Percentiles rank a stretch among this genome's conserved stretches.
Conservation (phyloP, 2,113 vertebrate genomes). For the Coturnix japonica region DNA sequence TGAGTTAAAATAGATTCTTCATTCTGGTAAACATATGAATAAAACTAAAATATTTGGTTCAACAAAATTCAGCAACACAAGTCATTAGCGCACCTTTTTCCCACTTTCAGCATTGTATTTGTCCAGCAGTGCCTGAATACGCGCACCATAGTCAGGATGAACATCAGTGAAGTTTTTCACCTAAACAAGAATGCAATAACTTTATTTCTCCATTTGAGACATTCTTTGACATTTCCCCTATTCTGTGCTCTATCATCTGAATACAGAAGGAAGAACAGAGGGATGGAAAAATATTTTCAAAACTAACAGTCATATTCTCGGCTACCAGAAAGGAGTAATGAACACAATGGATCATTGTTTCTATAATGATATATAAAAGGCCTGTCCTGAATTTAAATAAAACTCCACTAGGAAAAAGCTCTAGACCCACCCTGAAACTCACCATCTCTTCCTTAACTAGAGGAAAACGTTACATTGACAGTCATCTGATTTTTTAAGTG, state of each 20-base stretch:
- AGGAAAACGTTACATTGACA: not conserved
- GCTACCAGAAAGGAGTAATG: not conserved
- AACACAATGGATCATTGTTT: not conserved
- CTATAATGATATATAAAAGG: not conserved
- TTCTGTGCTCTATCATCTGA: not conserved
- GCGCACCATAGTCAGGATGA: slow-evolving; percentile 85
- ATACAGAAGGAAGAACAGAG: not conserved
- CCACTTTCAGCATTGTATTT: slow-evolving; percentile 81
- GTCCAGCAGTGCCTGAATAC: slow-evolving; percentile 84
- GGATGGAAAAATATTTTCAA: not conserved
- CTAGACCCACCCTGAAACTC: not conserved
- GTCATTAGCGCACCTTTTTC: slow-evolving; percentile 76
- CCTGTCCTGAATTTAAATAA: not conserved
- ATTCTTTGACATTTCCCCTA: not conserved
- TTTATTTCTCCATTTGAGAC: not conserved
- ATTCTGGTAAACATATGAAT: not conserved
- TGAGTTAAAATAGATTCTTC: not conserved
- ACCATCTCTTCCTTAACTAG: not conserved
- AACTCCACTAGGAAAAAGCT: not conserved
- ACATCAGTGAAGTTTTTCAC: slow-evolving; percentile 88
- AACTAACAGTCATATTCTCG: not conserved
- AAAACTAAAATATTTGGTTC: not conserved
- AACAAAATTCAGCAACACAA: not conserved
- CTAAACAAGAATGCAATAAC: slow-evolving; percentile 63
- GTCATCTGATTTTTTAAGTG: not conserved